phyloP scores from a whole-genome alignment of 2,888 invertebrate genomes.

The Drosophila mayaguana region DNA sequence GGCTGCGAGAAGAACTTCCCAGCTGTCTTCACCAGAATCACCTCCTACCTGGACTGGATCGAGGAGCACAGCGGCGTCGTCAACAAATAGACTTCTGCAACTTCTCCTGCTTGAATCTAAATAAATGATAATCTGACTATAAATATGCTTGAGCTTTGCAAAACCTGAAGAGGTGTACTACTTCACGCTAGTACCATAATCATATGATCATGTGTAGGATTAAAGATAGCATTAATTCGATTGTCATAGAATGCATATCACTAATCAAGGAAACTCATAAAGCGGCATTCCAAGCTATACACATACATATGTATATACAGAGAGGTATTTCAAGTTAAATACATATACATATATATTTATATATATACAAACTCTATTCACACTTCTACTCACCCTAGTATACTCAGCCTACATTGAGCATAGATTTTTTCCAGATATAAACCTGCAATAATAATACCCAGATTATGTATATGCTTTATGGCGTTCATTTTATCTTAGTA shows the following conservation, averaged over 20 bases:
- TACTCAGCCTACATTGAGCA: too few species aligned
- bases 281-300: not conserved
- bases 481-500: too few species aligned
- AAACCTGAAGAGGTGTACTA: too few species aligned
- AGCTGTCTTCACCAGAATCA: conserved; percentile 79
- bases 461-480: too few species aligned
- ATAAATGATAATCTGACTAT: not conserved
- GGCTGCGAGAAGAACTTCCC: conserved; percentile 76
- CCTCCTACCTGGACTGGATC: conserved; percentile 83
- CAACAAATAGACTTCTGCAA: conserved; percentile 61
- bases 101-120: not conserved
- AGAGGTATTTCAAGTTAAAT: too few species aligned
- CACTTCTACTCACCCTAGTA: too few species aligned
- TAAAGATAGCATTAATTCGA: not conserved
- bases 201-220: too few species aligned
- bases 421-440: too few species aligned
- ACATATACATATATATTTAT: too few species aligned
- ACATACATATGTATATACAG: accelerated
- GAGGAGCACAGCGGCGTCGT: conserved; percentile 62
- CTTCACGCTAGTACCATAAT: too few species aligned
- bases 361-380: not conserved
- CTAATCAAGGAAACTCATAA: not conserved
- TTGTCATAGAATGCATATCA: not conserved
- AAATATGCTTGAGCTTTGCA: too few species aligned
- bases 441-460: too few species aligned